These are phyloP conservation scores for Coenobita brevimanus DNA, from an alignment of 1,140 invertebrate species.

Conservation along the genomic window DNA sequence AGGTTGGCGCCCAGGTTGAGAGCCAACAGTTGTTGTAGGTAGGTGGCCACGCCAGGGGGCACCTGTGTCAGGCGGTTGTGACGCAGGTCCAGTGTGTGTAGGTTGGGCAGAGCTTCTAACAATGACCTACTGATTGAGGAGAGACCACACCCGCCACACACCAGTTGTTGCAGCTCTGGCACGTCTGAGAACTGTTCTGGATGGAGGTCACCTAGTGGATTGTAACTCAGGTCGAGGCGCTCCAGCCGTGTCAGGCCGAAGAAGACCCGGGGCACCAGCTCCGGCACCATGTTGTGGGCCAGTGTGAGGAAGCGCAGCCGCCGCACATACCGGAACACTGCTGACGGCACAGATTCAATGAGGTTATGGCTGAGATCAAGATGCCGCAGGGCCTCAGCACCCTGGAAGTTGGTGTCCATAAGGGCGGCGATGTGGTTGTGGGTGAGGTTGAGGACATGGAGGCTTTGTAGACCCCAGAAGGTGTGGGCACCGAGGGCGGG, in stretches of 20 bases:
- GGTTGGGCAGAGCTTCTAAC: slow-evolving; percentile 70
- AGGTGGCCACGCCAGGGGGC: slow-evolving; percentile 75
- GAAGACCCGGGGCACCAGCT: slow-evolving; percentile 82
- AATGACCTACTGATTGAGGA: slow-evolving; percentile 83
- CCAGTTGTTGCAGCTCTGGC: slow-evolving; percentile 78
- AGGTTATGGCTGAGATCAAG: slow-evolving; percentile 75
- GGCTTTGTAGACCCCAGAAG: slow-evolving; percentile 82
- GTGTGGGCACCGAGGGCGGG: slow-evolving; percentile 85
- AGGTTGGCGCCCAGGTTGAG: slow-evolving; percentile 85
- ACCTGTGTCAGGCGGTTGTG: slow-evolving; percentile 83
- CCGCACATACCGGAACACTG: slow-evolving; percentile 82
- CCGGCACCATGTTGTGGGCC: slow-evolving; percentile 81
- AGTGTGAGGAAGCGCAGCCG: slow-evolving; percentile 81
- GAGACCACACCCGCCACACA: slow-evolving; percentile 81
- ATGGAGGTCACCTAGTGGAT: slow-evolving; percentile 81
- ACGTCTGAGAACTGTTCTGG: slow-evolving; percentile 86
- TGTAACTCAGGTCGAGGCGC: slow-evolving; percentile 83
- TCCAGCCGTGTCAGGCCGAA: slow-evolving; percentile 80
- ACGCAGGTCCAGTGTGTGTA: slow-evolving; percentile 83
- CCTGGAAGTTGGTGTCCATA: slow-evolving; percentile 73
- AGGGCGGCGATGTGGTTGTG: slow-evolving; percentile 85
- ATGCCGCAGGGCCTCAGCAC: slow-evolving; percentile 73
- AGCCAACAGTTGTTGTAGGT: slow-evolving; percentile 76
- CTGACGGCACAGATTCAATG: slow-evolving; percentile 78
- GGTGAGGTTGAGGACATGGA: slow-evolving; percentile 82